Percentiles rank a stretch among this genome's conserved stretches.
Conservation (phyloP, 2,113 vertebrate genomes). For the Furnarius figulus region DNA sequence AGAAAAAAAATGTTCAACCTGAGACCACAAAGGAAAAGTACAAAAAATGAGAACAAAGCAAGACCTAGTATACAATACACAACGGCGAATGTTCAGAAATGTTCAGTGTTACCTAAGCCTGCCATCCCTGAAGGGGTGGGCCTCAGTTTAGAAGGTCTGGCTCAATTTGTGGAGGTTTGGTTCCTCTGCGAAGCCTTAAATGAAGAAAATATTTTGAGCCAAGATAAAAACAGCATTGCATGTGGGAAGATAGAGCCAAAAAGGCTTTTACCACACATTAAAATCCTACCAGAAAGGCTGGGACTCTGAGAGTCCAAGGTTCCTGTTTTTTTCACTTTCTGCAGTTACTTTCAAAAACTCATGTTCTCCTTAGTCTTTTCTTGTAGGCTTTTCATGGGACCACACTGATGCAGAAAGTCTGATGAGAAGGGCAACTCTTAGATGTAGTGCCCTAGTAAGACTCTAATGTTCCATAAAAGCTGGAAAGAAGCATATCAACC, state of each 20-base stretch:
- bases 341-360: background rate
- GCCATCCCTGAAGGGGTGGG: background rate
- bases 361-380: background rate
- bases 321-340: background rate
- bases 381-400: background rate
- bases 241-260: background rate
- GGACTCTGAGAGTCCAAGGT: background rate
- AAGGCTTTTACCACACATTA: background rate
- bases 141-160: background rate
- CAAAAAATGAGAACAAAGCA: background rate
- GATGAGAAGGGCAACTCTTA: background rate
- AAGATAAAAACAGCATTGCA: background rate
- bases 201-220: background rate
- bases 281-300: background rate
- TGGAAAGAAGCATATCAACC: background rate
- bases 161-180: background rate
- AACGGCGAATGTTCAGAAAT: background rate
- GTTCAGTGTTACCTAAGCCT: background rate
- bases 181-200: background rate
- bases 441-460: background rate
- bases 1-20: background rate
- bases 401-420: background rate
- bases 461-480: background rate
- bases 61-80: background rate
- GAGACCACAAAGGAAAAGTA: background rate